Conservation (phyloP, 37 sponge, comb jelly and placozoan genomes). For the Aplysina aerophoba region DNA sequence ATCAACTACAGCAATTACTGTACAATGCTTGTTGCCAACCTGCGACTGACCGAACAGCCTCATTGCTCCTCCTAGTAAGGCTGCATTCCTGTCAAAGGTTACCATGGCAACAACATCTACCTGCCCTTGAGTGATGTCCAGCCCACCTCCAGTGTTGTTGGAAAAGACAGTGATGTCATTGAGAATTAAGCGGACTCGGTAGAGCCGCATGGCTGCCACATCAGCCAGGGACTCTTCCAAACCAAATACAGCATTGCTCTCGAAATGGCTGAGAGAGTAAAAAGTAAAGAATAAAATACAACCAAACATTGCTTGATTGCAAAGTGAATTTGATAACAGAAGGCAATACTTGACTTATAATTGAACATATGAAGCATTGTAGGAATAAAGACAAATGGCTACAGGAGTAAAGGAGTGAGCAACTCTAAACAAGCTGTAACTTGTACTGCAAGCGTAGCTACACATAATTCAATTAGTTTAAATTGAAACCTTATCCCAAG, state of each 20-base stretch:
- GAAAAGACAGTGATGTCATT: constrained; percentile 35
- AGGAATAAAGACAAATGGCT: too few relatives aligned
- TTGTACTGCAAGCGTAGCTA: too few relatives aligned
- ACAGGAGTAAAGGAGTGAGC: too few relatives aligned
- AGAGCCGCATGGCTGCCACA: constrained; percentile 62
- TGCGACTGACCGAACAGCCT: not conserved
- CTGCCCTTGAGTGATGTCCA: constrained; percentile 62
- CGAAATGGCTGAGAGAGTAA: constrained; percentile 51
- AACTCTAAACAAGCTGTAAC: too few relatives aligned
- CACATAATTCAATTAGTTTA: too few relatives aligned
- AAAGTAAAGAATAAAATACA: not conserved
- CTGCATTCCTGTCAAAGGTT: constrained; percentile 54
- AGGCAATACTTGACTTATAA: too few relatives aligned
- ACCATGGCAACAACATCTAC: constrained; percentile 35
- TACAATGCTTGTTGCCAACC: not conserved
- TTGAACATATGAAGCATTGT: too few relatives aligned
- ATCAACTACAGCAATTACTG: too few relatives aligned
- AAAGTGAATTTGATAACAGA: too few relatives aligned
- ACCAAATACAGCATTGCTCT: constrained; percentile 65
- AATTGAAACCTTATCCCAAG: too few relatives aligned
- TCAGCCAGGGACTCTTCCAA: constrained; percentile 43
- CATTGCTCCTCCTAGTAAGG: constrained; percentile 75
- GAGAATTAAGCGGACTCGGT: constrained; percentile 48
- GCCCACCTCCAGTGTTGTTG: constrained; percentile 69
- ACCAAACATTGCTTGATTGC: too few relatives aligned